Conservation (phyloP, 2,888 invertebrate genomes). For the Dioctria rufipes region DNA sequence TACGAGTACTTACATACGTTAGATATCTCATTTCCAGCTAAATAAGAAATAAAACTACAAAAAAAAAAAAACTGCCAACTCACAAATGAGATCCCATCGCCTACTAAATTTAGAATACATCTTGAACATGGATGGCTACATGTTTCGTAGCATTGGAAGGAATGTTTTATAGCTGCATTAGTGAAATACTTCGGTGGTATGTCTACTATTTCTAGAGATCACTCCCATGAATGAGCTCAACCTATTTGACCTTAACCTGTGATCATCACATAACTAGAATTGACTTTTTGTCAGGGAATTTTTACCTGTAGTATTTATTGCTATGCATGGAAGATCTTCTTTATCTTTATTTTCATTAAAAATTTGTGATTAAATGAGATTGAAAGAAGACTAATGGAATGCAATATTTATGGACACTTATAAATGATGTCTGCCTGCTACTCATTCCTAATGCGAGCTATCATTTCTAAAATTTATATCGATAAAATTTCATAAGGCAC, state of each 20-base stretch:
- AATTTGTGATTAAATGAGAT: too few species aligned
- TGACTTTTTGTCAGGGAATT: too few species aligned
- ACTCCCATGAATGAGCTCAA: slow-evolving; percentile 28
- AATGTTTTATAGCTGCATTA: slow-evolving; percentile 35
- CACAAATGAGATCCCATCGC: slow-evolving; percentile 35
- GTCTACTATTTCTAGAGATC: slow-evolving; percentile 27
- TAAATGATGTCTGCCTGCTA: too few species aligned
- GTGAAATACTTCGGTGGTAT: slow-evolving; percentile 24
- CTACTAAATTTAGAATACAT: slow-evolving; percentile 44
- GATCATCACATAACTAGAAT: background rate
- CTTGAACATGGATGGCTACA: background rate
- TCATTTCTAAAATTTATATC: background rate
- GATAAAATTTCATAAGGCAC: slow-evolving; percentile 44
- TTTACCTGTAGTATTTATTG: too few species aligned
- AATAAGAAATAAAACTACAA: background rate
- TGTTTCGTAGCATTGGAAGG: slow-evolving; percentile 25
- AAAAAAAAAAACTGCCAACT: slow-evolving; percentile 5
- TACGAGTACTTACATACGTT: background rate
- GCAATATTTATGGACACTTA: too few species aligned
- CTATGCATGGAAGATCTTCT: too few species aligned
- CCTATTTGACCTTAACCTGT: slow-evolving; percentile 48
- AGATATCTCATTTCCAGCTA: background rate
- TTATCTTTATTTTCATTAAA: too few species aligned
- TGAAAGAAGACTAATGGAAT: too few species aligned
- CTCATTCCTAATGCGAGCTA: too few species aligned